Base-by-base conservation (phyloP, 2,888 invertebrate genomes). In the Coelogynopora nodosa region DNA sequence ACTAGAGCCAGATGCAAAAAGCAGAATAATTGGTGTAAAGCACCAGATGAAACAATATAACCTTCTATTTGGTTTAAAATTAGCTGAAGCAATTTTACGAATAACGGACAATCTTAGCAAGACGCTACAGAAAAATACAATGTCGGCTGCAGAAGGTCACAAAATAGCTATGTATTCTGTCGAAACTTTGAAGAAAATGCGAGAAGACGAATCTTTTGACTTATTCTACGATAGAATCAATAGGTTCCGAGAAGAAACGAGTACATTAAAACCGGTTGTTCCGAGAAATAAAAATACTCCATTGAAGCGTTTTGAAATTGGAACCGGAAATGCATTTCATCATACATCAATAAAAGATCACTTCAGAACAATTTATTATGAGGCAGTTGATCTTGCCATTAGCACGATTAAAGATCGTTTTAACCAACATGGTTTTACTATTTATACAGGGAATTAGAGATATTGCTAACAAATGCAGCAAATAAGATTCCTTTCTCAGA, bases 391-490 rank as follows among this genome's bases (percentile, higher is more conserved):
- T 18, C 49, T 49, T 49, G 49, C 5, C 49, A 49, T 49, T 49
- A 49, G 18, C 49, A 49, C 49, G 18, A 74, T 74, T 74, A 74
- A 10, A 74, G 5, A 74, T 74, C 74, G 23, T 74, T 74, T 74
- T 74, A 74, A 74, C 74, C 27, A 74, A 49, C 49, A 49, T 49
- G 49, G 49, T 49, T 49, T 49, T 49, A 49, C 49, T 49, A 49
- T 49, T 49, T 49, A 49, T 74, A 74, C 74, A 74, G 18, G 74
- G 74, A 74, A 74, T 26, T 74, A 74, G 74, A 74, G 74, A 74
- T 74, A 74, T 74, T 74, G 74, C 74, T 74, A 74, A 74, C 74
- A 74, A 74, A 74, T 74, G 74, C 74, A 74, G 74, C 74, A 74
- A 74, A 74, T 74, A 74, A 74, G 5, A 74, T 74, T 74, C 74